Evolutionary conservation across 2,113 vertebrate species (phyloP).

Genomic region (Phrynocephalus versicolor): DNA sequence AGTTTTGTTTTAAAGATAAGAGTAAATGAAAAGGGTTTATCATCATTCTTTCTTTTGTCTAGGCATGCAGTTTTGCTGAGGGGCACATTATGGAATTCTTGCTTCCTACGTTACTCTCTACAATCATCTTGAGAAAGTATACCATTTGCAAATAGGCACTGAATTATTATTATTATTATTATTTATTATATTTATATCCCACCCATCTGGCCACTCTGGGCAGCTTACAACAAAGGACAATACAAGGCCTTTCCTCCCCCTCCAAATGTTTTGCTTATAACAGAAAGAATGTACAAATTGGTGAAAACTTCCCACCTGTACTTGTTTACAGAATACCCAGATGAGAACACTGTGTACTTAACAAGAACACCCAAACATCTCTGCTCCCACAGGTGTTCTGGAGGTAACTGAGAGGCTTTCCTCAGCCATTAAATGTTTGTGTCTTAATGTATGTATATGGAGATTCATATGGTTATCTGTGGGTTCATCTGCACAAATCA

Average conservation of each 20-base stretch:
- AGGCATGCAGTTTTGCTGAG: not conserved
- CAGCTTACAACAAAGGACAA: no score
- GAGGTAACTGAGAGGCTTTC: not conserved
- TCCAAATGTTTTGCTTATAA: not conserved
- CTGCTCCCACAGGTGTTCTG: not conserved
- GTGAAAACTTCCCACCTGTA: not conserved
- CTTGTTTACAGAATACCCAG: not conserved
- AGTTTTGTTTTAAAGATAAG: not conserved
- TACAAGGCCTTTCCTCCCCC: not conserved
- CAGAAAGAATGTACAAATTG: not conserved
- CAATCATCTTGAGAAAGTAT: conserved; percentile 4
- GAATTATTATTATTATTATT: no score
- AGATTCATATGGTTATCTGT: not conserved
- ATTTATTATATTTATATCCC: no score
- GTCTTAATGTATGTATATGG: not conserved
- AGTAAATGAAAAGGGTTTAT: not conserved
- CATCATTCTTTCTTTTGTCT: not conserved
- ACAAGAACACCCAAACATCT: not conserved
- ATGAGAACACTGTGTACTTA: conserved; percentile 1
- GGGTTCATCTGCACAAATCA: not conserved
- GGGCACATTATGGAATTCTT: not conserved
- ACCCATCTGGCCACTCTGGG: no score
- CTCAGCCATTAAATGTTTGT: not conserved
- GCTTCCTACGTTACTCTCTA: not conserved
- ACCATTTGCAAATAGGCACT: not conserved